Percentiles rank a stretch among this genome's conserved stretches.
phyloP scores from a whole-genome alignment of 2,888 invertebrate genomes.

The Cheiracanthium punctorium region DNA sequence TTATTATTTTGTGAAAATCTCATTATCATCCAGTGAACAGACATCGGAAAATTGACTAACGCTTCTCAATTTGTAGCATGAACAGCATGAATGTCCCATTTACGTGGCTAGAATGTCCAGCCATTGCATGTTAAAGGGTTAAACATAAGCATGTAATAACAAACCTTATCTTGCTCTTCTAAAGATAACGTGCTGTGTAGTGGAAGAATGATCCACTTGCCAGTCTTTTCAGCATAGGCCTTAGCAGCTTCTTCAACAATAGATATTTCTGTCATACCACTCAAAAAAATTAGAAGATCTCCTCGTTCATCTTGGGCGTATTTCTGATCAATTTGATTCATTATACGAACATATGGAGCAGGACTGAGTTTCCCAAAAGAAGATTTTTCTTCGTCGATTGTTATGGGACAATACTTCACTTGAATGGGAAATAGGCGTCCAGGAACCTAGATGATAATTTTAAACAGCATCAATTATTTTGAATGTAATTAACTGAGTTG shows the following conservation, averaged over 20 bases:
- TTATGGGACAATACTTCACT: constrained; percentile 87
- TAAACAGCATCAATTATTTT: neutral
- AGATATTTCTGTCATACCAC: constrained; percentile 94
- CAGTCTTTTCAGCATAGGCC: constrained; percentile 85
- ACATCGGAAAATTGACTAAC: too few species aligned
- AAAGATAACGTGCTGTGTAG: constrained; percentile 94
- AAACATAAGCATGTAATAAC: neutral
- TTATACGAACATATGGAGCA: constrained; percentile 91
- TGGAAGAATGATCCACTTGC: constrained; percentile 93
- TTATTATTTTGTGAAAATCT: too few species aligned
- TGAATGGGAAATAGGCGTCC: constrained; percentile 96
- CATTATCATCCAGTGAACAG: too few species aligned
- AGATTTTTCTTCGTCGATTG: constrained; percentile 80
- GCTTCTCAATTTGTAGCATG: too few species aligned
- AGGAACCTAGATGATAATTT: constrained; percentile 84
- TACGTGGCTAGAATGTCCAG: too few species aligned
- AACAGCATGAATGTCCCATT: too few species aligned
- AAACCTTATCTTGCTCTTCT: constrained; percentile 94
- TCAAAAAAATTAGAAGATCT: constrained; percentile 95
- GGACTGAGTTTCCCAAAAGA: constrained; percentile 89
- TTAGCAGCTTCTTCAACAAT: constrained; percentile 89
- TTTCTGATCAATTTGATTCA: constrained; percentile 93
- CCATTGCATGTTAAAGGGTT: too few species aligned
- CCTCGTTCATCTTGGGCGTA: constrained; percentile 91
- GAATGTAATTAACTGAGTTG: too few species aligned